Evolutionary conservation across 2,888 invertebrate genomes (phyloP).

Genomic region (Lycaena phlaeas): DNA sequence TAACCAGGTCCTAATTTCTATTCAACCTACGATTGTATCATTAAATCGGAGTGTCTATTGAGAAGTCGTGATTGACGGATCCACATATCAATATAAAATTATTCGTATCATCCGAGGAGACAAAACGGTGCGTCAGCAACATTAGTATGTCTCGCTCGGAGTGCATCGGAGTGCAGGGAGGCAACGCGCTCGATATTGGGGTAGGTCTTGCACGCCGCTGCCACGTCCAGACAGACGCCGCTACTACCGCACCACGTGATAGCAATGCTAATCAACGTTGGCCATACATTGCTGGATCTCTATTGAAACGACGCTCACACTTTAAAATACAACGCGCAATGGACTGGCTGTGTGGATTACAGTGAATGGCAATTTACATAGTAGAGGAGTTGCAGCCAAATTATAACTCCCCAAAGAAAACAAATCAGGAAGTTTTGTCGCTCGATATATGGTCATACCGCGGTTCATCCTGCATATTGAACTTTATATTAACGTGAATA

Average conservation of each 20-base stretch:
- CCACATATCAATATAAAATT: too few species aligned
- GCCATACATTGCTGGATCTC: neutral
- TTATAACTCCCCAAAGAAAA: slow-evolving; percentile 53
- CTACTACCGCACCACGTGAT: slow-evolving; percentile 24
- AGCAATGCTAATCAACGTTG: neutral
- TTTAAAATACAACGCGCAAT: slow-evolving; percentile 21
- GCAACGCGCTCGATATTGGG: slow-evolving; percentile 47
- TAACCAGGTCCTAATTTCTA: too few species aligned
- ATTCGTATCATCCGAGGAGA: too few species aligned
- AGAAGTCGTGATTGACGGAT: too few species aligned
- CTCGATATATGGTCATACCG: slow-evolving; percentile 5
- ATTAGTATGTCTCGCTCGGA: too few species aligned
- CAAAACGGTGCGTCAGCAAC: too few species aligned
- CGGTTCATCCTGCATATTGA: neutral
- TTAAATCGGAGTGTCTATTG: too few species aligned
- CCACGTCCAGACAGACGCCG: slow-evolving; percentile 35
- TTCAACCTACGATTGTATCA: too few species aligned
- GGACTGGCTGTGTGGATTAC: slow-evolving; percentile 13
- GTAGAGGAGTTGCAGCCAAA: slow-evolving; percentile 41
- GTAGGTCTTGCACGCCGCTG: slow-evolving; percentile 50
- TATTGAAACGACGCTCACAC: accelerated
- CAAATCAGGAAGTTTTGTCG: slow-evolving; percentile 36
- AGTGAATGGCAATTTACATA: slow-evolving; percentile 10
- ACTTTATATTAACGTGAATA: neutral
- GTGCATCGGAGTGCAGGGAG: slow-evolving; percentile 33